Percentiles rank a stretch among this genome's conserved stretches.
Evolutionary conservation across 2,888 invertebrate species (phyloP).

Genomic region (Chloroclystis v-ata): DNA sequence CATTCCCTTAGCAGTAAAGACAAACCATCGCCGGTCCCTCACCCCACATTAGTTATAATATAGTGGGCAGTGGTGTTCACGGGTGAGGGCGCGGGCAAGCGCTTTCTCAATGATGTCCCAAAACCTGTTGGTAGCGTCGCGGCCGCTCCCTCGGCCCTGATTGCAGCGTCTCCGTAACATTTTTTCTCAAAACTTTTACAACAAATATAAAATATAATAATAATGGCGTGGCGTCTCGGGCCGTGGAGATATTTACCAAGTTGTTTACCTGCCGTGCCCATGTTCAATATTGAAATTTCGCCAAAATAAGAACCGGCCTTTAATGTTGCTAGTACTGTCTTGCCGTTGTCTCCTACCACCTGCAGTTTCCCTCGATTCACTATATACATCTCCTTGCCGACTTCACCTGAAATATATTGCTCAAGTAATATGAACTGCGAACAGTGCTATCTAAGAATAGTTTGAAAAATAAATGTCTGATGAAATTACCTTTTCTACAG

Average conservation of each 20-base stretch:
- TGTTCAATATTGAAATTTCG: conserved; percentile 99
- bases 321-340: conserved; percentile 96
- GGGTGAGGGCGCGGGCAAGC: conserved; percentile 24
- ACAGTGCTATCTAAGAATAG: background rate
- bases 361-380: conserved; percentile 97
- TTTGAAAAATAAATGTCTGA: background rate
- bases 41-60: conserved; percentile 23
- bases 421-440: conserved; percentile 1
- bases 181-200: conserved; percentile 69
- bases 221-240: conserved; percentile 79
- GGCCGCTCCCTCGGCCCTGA: conserved; percentile 77
- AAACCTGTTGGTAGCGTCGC: conserved; percentile 68
- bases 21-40: conserved; percentile 51
- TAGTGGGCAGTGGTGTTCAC: conserved; percentile 3
- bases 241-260: conserved; percentile 92
- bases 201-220: conserved; percentile 63
- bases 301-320: conserved; percentile 99
- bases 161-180: conserved; percentile 76
- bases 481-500: conserved; percentile 94
- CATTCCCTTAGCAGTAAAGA: conserved; percentile 50
- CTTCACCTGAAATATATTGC: conserved; percentile 86
- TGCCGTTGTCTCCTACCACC: conserved; percentile 96
- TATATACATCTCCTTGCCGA: conserved; percentile 99
- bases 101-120: conserved; percentile 62
- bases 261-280: conserved; percentile 99